These are phyloP conservation scores for Drosophila rhopaloa DNA, from an alignment of 1,140 invertebrate species.

Conservation along the genomic window DNA sequence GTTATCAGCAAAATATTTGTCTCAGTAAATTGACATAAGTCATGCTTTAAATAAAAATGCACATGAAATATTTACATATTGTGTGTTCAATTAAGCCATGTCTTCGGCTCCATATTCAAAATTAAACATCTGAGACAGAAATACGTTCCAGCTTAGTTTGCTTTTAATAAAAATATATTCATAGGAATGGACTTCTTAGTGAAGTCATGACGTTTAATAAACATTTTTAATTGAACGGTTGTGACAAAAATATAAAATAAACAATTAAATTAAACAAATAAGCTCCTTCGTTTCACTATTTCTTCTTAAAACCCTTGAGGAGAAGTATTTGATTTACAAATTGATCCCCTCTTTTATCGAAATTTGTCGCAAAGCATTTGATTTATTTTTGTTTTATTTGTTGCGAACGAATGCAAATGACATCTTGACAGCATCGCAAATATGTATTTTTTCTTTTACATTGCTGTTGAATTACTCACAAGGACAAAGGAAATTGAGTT, in stretches of 20 bases:
- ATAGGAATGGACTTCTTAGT: no score
- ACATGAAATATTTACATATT: not conserved
- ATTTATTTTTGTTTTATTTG: constrained; percentile 4
- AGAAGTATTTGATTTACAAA: not conserved
- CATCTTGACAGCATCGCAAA: not conserved
- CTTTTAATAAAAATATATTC: no score
- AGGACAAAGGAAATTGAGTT: not conserved
- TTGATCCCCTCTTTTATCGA: not conserved
- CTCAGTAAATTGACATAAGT: no score
- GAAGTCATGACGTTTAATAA: no score
- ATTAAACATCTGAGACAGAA: no score
- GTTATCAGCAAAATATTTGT: no score
- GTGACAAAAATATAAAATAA: no score
- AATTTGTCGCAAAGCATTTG: not conserved
- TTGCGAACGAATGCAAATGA: not conserved
- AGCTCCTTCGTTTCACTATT: not conserved
- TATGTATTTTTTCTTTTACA: not conserved
- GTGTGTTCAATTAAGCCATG: constrained; percentile 1
- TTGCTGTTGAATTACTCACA: not conserved
- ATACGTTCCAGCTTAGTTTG: not conserved
- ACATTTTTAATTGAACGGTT: no score
- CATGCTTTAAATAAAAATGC: no score
- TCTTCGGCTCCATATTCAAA: no score
- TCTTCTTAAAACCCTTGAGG: not conserved
- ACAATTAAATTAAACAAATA: no score